Evolutionary conservation across 1,140 invertebrate species (phyloP).

Genomic region (Eriocheir sinensis): DNA sequence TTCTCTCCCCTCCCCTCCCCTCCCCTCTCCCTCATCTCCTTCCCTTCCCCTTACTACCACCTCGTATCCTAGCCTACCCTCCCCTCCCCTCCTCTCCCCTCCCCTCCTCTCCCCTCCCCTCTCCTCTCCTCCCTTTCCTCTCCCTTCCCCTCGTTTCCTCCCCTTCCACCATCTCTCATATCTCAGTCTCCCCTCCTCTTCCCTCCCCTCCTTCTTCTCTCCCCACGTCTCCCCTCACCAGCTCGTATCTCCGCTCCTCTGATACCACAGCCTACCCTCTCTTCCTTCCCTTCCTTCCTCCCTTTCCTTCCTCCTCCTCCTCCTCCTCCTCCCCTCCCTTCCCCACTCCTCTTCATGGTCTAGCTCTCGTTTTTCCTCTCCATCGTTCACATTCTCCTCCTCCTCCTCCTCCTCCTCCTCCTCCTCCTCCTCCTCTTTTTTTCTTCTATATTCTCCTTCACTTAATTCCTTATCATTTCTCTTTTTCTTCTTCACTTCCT

Average conservation of each 20-base stretch:
- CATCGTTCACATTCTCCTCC: background rate
- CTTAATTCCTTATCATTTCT: too few relatives aligned
- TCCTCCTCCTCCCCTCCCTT: background rate
- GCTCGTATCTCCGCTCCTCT: too few relatives aligned
- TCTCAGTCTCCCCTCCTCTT: background rate
- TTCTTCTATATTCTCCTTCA: background rate
- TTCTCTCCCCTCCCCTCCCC: too few relatives aligned
- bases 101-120: too few relatives aligned
- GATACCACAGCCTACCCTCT: background rate
- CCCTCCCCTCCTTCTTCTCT: background rate
- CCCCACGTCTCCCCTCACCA: background rate
- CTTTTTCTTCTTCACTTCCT: background rate
- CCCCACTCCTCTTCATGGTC: background rate
- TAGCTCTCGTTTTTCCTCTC: background rate
- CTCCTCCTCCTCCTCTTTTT: conserved; percentile 37
- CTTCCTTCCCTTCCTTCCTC: background rate
- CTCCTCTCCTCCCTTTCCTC: background rate
- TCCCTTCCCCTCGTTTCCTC: background rate
- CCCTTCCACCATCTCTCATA: background rate
- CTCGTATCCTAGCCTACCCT: background rate
- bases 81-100: too few relatives aligned
- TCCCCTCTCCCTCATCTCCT: background rate
- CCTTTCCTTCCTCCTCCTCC: background rate
- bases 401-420: background rate
- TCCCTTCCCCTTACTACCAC: background rate